A percentile compares a stretch with the other conserved stretches of the same genome.
These are phyloP conservation scores for Rhopalosiphum nymphaeae DNA, from an alignment of 2,888 invertebrate genomes.

Conservation along the genomic window DNA sequence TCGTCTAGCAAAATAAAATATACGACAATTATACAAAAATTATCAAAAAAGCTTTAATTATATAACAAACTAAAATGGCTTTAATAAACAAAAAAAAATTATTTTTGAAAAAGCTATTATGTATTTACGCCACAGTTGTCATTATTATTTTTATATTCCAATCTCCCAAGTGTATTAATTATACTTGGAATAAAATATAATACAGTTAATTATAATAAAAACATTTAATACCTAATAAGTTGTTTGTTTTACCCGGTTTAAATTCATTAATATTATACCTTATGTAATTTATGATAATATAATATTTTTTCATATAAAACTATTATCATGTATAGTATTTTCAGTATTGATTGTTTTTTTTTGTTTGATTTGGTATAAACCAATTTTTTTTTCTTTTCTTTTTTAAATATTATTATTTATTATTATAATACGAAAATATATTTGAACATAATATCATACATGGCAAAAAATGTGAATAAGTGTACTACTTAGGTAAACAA, in stretches of 20 bases:
- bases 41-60: background rate
- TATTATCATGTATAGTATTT: background rate
- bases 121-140: background rate
- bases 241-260: background rate
- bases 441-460: background rate
- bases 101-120: background rate
- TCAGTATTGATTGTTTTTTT: background rate
- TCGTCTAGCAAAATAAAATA: background rate
- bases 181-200: background rate
- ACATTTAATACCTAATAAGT: background rate
- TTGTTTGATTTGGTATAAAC: background rate
- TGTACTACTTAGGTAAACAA: background rate
- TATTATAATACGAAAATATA: background rate
- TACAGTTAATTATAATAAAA: background rate
- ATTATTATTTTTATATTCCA: background rate
- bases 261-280: background rate
- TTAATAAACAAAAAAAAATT: background rate
- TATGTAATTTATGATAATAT: too few relatives aligned
- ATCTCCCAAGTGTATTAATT: background rate
- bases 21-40: background rate
- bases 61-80: background rate
- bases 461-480: background rate
- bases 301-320: background rate
- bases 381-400: background rate
- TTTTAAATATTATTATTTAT: background rate